phyloP scores from a whole-genome alignment of 2,113 vertebrate genomes.

The Hydropotes inermis region DNA sequence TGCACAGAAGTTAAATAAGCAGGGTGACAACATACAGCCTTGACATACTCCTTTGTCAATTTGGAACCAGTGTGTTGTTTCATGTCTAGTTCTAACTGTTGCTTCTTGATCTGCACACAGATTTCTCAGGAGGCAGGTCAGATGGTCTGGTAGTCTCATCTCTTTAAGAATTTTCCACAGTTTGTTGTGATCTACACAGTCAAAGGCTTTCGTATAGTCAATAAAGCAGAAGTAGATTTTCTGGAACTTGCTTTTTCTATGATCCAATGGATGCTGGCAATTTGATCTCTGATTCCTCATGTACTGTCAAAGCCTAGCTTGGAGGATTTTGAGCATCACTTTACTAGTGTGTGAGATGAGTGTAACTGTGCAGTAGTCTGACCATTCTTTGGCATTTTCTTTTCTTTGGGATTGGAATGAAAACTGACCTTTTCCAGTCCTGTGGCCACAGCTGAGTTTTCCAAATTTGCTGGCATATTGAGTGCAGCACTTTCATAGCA shows the following conservation, averaged over 20 bases:
- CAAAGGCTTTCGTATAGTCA: neutral
- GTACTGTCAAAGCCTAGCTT: neutral
- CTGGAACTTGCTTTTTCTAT: neutral
- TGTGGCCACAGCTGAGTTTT: neutral
- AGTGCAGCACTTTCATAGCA: neutral
- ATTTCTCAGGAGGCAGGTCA: neutral
- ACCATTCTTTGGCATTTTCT: neutral
- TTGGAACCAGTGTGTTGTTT: neutral
- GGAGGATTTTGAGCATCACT: neutral
- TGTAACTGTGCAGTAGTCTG: neutral
- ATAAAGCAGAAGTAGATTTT: neutral
- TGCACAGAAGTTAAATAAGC: neutral
- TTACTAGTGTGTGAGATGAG: fast-evolving
- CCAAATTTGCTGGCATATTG: neutral
- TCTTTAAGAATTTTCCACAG: neutral
- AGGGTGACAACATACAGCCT: neutral
- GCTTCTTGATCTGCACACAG: neutral
- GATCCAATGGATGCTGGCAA: neutral
- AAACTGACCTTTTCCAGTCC: neutral
- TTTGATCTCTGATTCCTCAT: neutral
- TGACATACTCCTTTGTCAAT: neutral
- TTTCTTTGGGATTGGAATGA: neutral
- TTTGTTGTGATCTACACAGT: neutral
- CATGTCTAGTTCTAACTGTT: neutral
- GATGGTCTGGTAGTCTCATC: neutral